Conservation (phyloP, 2,797 vertebrate genomes). For the Nothura maculosa region DNA sequence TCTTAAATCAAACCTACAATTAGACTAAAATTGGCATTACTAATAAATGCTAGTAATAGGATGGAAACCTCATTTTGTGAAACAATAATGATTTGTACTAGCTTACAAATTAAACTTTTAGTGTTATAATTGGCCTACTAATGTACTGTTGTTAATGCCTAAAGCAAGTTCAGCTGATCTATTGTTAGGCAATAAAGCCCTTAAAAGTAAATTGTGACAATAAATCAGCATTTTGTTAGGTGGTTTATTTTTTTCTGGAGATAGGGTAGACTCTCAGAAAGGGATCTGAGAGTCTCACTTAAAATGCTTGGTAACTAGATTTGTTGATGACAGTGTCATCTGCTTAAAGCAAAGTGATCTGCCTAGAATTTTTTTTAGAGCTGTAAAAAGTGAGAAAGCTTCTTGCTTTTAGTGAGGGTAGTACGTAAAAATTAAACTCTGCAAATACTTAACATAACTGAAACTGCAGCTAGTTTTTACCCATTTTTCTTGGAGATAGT, state of each 20-base stretch:
- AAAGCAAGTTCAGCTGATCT: constrained; percentile 25
- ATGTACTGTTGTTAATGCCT: constrained; percentile 54
- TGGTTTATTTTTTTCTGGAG: neutral
- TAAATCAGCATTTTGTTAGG: constrained; percentile 47
- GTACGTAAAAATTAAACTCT: neutral
- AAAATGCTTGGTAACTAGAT: neutral
- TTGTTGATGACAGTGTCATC: neutral
- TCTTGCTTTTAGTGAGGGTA: neutral
- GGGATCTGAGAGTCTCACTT: neutral
- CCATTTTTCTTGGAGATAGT: accelerated
- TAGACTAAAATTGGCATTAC: constrained; percentile 69
- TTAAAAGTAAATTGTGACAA: constrained; percentile 3
- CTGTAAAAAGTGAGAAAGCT: neutral
- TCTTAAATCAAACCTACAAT: constrained; percentile 75
- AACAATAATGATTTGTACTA: constrained; percentile 65
- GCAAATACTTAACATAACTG: neutral
- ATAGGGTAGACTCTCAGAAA: neutral
- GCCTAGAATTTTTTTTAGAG: neutral
- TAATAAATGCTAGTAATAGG: constrained; percentile 75
- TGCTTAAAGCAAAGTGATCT: neutral
- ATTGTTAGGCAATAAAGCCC: constrained; percentile 25
- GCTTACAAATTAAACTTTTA: constrained; percentile 66
- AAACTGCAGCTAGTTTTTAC: neutral
- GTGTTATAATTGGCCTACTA: constrained; percentile 62
- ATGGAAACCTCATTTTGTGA: constrained; percentile 69